Evolutionary conservation across 2,797 vertebrate species (phyloP).

Genomic region (Sciaenops ocellatus): DNA sequence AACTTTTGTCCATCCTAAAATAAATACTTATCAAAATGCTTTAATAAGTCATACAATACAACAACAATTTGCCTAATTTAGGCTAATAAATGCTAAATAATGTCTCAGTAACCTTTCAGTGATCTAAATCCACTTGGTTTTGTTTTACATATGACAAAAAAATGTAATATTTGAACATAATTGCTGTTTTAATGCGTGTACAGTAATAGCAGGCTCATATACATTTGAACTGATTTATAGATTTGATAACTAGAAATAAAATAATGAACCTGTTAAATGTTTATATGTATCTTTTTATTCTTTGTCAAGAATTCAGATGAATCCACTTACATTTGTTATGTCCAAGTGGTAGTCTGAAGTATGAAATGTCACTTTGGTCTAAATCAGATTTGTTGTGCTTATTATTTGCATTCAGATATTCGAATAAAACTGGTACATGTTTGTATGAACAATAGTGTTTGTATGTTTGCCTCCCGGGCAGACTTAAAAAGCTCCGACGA

Average conservation of each 20-base stretch:
- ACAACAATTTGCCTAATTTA: not conserved
- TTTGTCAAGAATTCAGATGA: not conserved
- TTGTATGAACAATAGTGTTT: slow-evolving; percentile 14
- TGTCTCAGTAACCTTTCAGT: not conserved
- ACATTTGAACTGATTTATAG: no score
- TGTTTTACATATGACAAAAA: not conserved
- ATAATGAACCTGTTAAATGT: not conserved
- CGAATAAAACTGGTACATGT: not conserved
- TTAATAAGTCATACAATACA: slow-evolving; percentile 3
- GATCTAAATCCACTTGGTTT: slow-evolving; percentile 1
- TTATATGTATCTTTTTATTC: not conserved
- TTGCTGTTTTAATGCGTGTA: no score
- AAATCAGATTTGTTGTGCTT: not conserved
- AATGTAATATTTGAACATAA: no score
- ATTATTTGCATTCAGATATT: slow-evolving; percentile 11
- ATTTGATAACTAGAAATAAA: not conserved
- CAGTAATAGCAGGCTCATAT: not conserved
- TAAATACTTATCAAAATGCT: not conserved
- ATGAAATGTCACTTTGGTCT: slow-evolving; percentile 15
- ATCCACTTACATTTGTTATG: not conserved
- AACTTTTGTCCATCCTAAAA: not conserved
- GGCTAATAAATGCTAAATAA: not conserved
- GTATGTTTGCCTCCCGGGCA: slow-evolving; percentile 22
- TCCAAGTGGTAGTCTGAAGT: slow-evolving; percentile 1
- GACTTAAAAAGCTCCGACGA: not conserved